Evolutionary conservation across 2,797 vertebrate genomes (phyloP).

Genomic region (Malurus splendens): DNA sequence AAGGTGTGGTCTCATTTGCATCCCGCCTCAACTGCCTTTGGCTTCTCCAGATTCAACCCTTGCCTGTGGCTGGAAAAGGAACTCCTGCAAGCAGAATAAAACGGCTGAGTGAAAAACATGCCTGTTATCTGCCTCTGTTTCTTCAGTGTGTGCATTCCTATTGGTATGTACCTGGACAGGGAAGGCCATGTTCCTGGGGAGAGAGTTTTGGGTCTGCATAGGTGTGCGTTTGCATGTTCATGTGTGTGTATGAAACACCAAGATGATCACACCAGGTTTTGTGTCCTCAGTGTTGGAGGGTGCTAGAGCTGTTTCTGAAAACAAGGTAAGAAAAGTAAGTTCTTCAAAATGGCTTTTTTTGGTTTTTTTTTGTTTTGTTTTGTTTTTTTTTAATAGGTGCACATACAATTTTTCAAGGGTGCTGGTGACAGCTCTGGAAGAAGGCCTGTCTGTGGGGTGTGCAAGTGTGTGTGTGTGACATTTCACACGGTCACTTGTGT

Average conservation of each 20-base stretch:
- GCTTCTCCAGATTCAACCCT: background rate
- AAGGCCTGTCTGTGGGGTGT: background rate
- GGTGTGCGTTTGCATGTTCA: background rate
- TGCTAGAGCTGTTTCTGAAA: background rate
- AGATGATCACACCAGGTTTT: background rate
- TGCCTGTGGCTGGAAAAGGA: constrained; percentile 1
- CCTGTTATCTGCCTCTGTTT: background rate
- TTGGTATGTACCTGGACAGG: constrained; percentile 9
- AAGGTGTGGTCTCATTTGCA: constrained; percentile 38
- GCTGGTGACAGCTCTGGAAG: background rate
- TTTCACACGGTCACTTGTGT: background rate
- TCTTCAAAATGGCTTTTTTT: background rate
- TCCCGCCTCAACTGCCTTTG: background rate
- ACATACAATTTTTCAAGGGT: background rate
- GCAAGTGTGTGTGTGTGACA: too few relatives aligned
- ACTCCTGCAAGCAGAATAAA: constrained; percentile 24
- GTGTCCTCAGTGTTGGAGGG: background rate
- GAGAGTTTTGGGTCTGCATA: background rate
- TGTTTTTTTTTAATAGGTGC: background rate
- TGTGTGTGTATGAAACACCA: background rate
- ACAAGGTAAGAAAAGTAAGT: background rate
- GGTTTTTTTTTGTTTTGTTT: too few relatives aligned
- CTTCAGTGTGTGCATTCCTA: background rate
- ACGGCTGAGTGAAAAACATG: background rate
- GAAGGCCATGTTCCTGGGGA: background rate